phyloP scores from a whole-genome alignment of 2,113 vertebrate species.

The Caloenas nicobarica region DNA sequence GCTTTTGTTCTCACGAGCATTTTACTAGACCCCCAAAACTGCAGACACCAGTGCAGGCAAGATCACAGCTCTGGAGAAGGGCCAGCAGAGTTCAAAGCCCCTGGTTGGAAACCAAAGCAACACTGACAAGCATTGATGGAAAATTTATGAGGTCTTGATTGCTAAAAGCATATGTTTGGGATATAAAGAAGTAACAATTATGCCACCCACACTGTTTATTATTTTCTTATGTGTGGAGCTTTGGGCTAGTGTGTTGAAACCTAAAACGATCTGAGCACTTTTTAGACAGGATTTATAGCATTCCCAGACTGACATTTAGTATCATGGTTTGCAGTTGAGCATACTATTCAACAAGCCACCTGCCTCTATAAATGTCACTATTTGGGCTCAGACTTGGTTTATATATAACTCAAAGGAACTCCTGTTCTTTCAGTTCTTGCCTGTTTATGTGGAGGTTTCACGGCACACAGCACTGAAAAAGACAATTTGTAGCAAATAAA shows the following conservation, averaged over 20 bases:
- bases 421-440: background rate
- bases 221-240: slow-evolving; percentile 3
- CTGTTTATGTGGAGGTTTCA: background rate
- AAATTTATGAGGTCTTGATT: slow-evolving; percentile 52
- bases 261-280: slow-evolving; percentile 2
- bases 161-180: slow-evolving; percentile 21
- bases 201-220: slow-evolving; percentile 52
- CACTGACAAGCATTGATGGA: background rate
- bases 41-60: background rate
- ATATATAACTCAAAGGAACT: background rate
- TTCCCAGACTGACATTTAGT: slow-evolving; percentile 4
- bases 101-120: slow-evolving; percentile 14
- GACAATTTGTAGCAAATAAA: background rate
- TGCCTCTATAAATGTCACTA: slow-evolving; percentile 7
- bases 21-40: background rate
- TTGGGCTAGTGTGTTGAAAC: background rate
- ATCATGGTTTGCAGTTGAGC: background rate
- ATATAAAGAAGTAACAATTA: slow-evolving; percentile 30
- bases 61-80: slow-evolving; percentile 29
- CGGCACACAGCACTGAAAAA: background rate
- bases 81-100: slow-evolving; percentile 49
- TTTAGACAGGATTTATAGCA: slow-evolving; percentile 5
- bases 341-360: background rate
- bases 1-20: background rate
- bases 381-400: background rate